Base-by-base conservation (phyloP, 1,140 invertebrate species). In the Metaphire vulgaris region DNA sequence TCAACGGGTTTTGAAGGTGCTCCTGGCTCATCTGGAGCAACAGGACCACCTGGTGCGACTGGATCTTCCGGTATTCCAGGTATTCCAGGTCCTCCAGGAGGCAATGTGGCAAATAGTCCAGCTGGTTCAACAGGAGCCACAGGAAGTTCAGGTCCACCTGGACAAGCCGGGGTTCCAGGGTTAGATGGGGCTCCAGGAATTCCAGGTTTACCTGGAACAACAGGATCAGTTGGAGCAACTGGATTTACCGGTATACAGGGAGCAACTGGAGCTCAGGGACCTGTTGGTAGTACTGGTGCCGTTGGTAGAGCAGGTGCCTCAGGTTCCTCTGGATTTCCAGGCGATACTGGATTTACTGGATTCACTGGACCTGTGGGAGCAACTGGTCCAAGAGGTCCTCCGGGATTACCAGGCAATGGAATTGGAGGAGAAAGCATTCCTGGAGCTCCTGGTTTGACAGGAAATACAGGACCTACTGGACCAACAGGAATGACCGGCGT, bases 31-130 rank as follows among this genome's bases (percentile, higher is more conserved):
- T n/a, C 21, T 41, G 72, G 72, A 21, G 32, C 32, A 34, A 28
- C 32, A 73, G 72, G 74, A 70, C 2, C 33, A 31, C 30, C 66
- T 31, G 76, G 76, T n/a, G 32, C 34, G 34, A 31, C 26, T 64
- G 76, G 76, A 32, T n/a, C 34, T 29, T 33, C 31, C 31, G 74
- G 74, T 33, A 31, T 32, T 33, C 31, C 74, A 31, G 74, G 74
- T 21, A 31, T 34, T 73, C 33, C 28, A 28, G 72, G 72, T 41
- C 15, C 29, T 16, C 72, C 74, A 21, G 74, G 74, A 33, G 32
- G 33, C 21, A 21, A 56, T 1, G 71, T 71, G 16, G 29, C 31
- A 14, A 26, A 21, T 72, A 72, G 76, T 28, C 14, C 29, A 32
- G n/a, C 28, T 33, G 76, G 76, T 31, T 29, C 66, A 29, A 34